These are phyloP conservation scores for Drosophila micromelanica DNA, from an alignment of 1,140 invertebrate species.

Conservation along the genomic window DNA sequence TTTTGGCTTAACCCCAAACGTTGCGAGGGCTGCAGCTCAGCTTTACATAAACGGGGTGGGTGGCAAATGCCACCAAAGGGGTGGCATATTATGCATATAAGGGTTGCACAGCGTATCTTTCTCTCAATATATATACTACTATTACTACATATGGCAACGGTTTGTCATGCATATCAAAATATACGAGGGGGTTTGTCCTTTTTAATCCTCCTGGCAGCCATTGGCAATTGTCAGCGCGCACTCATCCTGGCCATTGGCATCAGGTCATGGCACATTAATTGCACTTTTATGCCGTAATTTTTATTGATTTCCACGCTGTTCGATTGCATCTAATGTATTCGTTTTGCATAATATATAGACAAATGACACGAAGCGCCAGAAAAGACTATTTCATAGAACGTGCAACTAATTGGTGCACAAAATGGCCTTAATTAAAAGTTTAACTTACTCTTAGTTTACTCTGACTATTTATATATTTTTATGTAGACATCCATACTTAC, in stretches of 20 bases:
- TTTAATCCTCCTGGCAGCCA: slow-evolving; percentile 29
- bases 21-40: slow-evolving; percentile 41
- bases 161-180: slow-evolving; percentile 57
- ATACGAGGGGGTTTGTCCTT: slow-evolving; percentile 13
- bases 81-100: slow-evolving; percentile 71
- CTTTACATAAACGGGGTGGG: slow-evolving; percentile 57
- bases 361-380: not conserved
- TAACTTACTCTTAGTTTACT: too few species aligned
- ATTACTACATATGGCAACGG: slow-evolving; percentile 15
- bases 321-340: slow-evolving; percentile 25
- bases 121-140: slow-evolving; percentile 9
- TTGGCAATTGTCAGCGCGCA: slow-evolving; percentile 38
- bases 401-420: too few species aligned
- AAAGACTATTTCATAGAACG: not conserved
- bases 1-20: slow-evolving; percentile 72
- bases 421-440: too few species aligned
- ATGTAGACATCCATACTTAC: too few species aligned
- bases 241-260: slow-evolving; percentile 22
- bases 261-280: slow-evolving; percentile 65
- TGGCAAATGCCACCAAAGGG: slow-evolving; percentile 58
- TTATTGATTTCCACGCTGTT: slow-evolving; percentile 53
- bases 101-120: slow-evolving; percentile 52
- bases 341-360: slow-evolving; percentile 44
- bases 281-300: slow-evolving; percentile 62
- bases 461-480: too few species aligned